These are phyloP conservation scores for Acanthaster planci DNA, from an alignment of 35 echinoderm and acorn worm genomes.

Conservation along the genomic window DNA sequence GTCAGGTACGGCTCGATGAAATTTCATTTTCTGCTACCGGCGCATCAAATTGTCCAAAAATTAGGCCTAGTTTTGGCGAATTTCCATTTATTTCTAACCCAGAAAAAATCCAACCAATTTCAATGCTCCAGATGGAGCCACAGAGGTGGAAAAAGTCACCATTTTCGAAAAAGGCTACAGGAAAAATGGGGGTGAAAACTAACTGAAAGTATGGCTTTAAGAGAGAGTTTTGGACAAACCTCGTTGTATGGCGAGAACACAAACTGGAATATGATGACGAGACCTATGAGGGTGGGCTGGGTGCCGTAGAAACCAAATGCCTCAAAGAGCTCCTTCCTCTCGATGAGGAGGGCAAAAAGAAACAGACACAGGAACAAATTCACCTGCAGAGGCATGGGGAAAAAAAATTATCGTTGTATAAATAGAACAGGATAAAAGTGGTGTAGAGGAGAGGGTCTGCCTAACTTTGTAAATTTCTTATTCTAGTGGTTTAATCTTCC, in stretches of 20 bases:
- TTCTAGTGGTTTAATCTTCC: too few species aligned
- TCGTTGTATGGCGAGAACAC: slow-evolving; percentile 95
- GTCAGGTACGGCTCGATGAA: too few species aligned
- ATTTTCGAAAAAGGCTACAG: too few species aligned
- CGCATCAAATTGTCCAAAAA: too few species aligned
- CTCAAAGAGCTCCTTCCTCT: slow-evolving; percentile 75
- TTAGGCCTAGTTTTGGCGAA: too few species aligned
- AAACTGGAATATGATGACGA: slow-evolving; percentile 96
- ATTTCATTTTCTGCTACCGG: too few species aligned
- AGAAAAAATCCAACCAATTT: too few species aligned
- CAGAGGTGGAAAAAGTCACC: too few species aligned
- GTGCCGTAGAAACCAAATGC: slow-evolving; percentile 90
- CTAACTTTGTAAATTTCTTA: neutral
- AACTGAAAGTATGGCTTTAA: neutral
- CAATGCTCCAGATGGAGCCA: too few species aligned
- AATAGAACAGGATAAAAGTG: neutral
- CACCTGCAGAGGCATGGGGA: slow-evolving; percentile 60
- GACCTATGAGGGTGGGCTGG: slow-evolving; percentile 78
- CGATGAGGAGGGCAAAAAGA: slow-evolving; percentile 86
- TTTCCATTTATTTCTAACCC: too few species aligned
- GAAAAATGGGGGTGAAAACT: too few species aligned
- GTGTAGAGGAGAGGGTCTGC: neutral
- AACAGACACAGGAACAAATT: slow-evolving; percentile 95
- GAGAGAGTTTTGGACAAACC: slow-evolving; percentile 43
- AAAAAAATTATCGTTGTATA: slow-evolving; percentile 4